phyloP scores from a whole-genome alignment of 2,797 vertebrate species.

The Hypotaenidia philippensis region DNA sequence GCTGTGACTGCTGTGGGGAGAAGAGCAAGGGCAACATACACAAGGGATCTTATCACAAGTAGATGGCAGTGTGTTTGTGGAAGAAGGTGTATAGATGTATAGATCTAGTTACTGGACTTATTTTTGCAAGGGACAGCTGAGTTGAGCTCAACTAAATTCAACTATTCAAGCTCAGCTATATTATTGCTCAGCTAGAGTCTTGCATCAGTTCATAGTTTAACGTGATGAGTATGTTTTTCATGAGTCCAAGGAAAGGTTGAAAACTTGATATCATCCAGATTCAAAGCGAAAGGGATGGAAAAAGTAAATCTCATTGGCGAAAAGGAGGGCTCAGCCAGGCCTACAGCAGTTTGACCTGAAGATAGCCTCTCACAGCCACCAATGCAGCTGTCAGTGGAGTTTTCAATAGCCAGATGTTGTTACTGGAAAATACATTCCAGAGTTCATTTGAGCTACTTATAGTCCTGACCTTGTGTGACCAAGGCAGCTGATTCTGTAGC shows the following conservation, averaged over 20 bases:
- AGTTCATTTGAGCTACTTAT: conserved; percentile 72
- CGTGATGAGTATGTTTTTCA: conserved; percentile 31
- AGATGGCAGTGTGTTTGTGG: not conserved
- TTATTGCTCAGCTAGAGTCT: not conserved
- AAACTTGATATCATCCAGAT: conserved; percentile 60
- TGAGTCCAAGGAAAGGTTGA: conserved; percentile 29
- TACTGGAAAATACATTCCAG: conserved; percentile 68
- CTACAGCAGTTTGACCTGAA: conserved; percentile 75
- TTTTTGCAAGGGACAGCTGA: not conserved
- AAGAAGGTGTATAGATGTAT: not conserved
- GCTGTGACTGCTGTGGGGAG: not conserved
- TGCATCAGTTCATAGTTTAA: conserved; percentile 7
- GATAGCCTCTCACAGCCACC: conserved; percentile 65
- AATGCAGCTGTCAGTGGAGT: conserved; percentile 69
- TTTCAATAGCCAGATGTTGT: conserved; percentile 77
- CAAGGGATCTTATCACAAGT: not conserved
- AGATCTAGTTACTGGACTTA: not conserved
- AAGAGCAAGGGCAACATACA: not conserved
- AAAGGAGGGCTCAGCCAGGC: conserved; percentile 56
- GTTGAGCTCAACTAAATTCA: not conserved
- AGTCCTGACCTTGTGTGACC: conserved; percentile 61
- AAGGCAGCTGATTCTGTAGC: conserved; percentile 39
- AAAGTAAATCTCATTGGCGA: conserved; percentile 50
- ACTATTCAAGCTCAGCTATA: not conserved
- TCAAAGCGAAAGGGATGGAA: conserved; percentile 33